phyloP scores from a whole-genome alignment of 2,113 vertebrate genomes.

The Struthio camelus region DNA sequence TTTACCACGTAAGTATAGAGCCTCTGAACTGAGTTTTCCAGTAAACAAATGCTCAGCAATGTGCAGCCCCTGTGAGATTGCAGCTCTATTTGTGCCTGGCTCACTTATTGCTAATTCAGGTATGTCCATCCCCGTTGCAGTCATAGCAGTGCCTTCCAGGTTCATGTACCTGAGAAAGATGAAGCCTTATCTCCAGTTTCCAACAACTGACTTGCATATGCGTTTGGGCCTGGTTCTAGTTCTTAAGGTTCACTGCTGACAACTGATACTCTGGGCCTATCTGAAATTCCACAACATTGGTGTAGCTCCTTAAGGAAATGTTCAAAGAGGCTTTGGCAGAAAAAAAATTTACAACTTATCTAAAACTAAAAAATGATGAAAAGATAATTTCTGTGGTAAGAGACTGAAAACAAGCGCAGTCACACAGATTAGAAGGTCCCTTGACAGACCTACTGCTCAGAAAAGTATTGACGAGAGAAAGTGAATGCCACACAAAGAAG shows the following conservation, averaged over 20 bases:
- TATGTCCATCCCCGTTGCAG: not conserved
- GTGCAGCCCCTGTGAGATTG: not conserved
- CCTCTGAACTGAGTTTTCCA: not conserved
- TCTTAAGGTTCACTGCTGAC: not conserved
- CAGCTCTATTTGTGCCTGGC: not conserved
- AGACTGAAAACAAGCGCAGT: not conserved
- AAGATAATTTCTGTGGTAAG: not conserved
- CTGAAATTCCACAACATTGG: not conserved
- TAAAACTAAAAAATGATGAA: not conserved
- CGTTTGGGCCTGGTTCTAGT: not conserved
- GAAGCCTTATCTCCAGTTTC: not conserved
- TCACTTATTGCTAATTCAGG: not conserved
- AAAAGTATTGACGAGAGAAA: not conserved
- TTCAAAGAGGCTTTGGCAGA: not conserved
- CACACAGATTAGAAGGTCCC: not conserved
- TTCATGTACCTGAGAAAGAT: not conserved
- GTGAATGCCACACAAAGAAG: not conserved
- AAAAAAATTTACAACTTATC: not conserved
- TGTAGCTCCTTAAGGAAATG: not conserved
- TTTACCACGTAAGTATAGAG: rapidly evolving
- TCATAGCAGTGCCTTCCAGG: not conserved
- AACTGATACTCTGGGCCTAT: not conserved
- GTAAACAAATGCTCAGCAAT: not conserved
- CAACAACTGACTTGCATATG: not conserved
- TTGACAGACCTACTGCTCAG: not conserved